Base-by-base conservation (phyloP, 2,888 invertebrate genomes). In the Epistrophella euchroma region DNA sequence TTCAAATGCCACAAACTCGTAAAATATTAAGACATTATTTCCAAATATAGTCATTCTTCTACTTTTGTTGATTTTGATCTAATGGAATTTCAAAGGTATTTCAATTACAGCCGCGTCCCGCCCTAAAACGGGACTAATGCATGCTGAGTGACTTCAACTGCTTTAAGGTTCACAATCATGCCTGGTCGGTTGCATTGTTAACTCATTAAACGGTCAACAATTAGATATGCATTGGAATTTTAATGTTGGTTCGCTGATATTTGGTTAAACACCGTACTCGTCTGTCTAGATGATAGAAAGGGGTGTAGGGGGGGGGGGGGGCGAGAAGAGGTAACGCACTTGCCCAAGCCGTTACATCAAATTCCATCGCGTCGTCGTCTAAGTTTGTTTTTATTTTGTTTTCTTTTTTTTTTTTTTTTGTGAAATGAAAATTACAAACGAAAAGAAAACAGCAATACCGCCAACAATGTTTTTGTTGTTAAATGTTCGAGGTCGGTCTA, bases 191-290 rank as follows among this genome's bases (percentile, higher is more conserved):
- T 81, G 82, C 77, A 81, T 77, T 82, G 82, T 77, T 78, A 77
- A 74, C 86, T 82, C 86, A 82, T 86, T 82, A 86, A 86, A 86
- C 77, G 82, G 73, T 78, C 82, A 82, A 78, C 86, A 82, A 86
- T 86, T 86, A 82, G 77, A 86, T 86, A 86, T 86, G 74, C 86
- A 77, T 74, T 82, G 82, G 86, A 86, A 82, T 86, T 82, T 52
- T 64, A 82, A 86, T 86, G 86, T 86, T 82, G 82, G 73, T 82
- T 86, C 77, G 86, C 77, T 82, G 86, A 82, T 86, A 86, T 86
- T 86, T 82, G 82, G 77, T 78, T 71, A 86, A 82, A 86, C 77
- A 78, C 58, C 64, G 73, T 50, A 68, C 68, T 52, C 35, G 81
- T 10, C 35, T 68, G 81, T 76, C 72, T 81, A 66, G 80, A 58